Evolutionary conservation across 2,113 vertebrate species (phyloP).

Genomic region (Pseudorasbora parva): DNA sequence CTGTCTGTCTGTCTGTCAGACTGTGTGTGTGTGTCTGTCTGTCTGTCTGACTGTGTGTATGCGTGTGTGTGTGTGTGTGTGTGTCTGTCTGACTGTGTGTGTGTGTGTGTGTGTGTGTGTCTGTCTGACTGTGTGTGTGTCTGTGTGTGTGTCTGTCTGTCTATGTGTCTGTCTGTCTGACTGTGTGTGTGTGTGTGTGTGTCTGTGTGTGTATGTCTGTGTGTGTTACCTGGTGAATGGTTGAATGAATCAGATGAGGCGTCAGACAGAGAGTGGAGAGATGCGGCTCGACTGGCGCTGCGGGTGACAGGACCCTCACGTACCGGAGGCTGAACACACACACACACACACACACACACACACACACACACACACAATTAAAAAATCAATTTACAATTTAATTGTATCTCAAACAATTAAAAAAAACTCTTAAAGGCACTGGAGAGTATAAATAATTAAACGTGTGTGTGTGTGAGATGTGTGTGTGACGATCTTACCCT

Average conservation of each 20-base stretch:
- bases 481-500: too few relatives aligned
- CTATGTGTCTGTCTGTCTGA: too few relatives aligned
- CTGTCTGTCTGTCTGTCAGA: too few relatives aligned
- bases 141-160: too few relatives aligned
- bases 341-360: slow-evolving; percentile 35
- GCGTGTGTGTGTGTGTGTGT: background rate
- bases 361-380: slow-evolving; percentile 31
- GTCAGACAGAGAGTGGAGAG: slow-evolving; percentile 78
- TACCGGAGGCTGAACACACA: slow-evolving; percentile 81
- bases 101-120: too few relatives aligned
- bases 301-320: slow-evolving; percentile 67
- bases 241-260: slow-evolving; percentile 81
- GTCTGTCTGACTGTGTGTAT: too few relatives aligned
- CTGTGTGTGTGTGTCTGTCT: too few relatives aligned
- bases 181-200: background rate
- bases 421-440: background rate
- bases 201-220: background rate
- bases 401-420: slow-evolving; percentile 5
- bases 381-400: too few relatives aligned
- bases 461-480: too few relatives aligned
- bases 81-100: too few relatives aligned
- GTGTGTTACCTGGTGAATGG: slow-evolving; percentile 80
- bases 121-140: too few relatives aligned
- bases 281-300: slow-evolving; percentile 72
- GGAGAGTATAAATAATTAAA: background rate